These are phyloP conservation scores for Melanotaenia trifasciata DNA, from an alignment of 2,797 vertebrate genomes.

Conservation along the genomic window DNA sequence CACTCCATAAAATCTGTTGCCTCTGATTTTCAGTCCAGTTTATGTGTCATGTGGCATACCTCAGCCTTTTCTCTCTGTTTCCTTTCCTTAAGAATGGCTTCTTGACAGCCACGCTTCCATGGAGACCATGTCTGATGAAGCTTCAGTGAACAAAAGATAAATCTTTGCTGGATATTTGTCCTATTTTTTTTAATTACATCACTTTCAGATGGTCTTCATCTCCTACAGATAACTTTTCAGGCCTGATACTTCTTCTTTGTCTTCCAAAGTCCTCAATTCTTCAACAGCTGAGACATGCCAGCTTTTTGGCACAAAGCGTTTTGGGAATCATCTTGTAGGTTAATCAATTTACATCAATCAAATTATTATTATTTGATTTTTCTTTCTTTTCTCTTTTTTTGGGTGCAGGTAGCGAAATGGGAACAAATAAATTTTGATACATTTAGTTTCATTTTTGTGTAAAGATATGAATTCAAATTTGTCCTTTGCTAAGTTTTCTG, in stretches of 20 bases:
- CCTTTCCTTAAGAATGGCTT: not conserved
- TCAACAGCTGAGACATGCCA: not conserved
- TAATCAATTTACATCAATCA: no score
- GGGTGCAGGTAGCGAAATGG: no score
- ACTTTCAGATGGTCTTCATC: not conserved
- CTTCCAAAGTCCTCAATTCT: not conserved
- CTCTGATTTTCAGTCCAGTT: not conserved
- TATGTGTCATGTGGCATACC: not conserved
- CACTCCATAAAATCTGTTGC: not conserved
- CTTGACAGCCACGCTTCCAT: not conserved
- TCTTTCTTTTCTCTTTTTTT: no score
- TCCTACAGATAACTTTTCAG: not conserved
- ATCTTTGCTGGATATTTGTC: not conserved
- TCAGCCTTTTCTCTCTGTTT: not conserved
- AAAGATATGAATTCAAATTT: no score
- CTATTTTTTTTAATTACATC: not conserved
- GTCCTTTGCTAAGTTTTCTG: no score
- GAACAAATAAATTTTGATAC: no score
- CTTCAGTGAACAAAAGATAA: not conserved
- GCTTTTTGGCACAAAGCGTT: not conserved
- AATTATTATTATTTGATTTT: no score
- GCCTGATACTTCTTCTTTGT: not conserved
- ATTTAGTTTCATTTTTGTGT: no score
- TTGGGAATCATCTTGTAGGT: not conserved
- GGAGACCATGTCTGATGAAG: not conserved